Evolutionary conservation across 2,888 invertebrate species (phyloP), one percentile per base, ranked within the genome.

Genomic region (Drosophila setosimentum): DNA sequence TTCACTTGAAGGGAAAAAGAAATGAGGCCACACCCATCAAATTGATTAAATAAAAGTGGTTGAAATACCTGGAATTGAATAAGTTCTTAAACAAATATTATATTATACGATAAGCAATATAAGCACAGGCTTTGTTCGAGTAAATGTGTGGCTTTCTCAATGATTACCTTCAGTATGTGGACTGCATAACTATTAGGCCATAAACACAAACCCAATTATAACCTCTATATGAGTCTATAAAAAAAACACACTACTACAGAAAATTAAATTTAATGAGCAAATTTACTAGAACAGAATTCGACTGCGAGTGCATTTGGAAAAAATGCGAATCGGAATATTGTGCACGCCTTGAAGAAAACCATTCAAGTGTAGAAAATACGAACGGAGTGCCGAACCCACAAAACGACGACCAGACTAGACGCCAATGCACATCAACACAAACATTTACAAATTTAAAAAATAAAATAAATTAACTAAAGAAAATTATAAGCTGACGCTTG

Each of bases 311-410:
- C 87, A 89, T 75, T 84, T 65, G 68, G 63, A 82, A 82, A 75
- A 81, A 62, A 69, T 81, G 78, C 73, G 65, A 75, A 73, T 76
- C 76, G 83, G 80, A 86, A 85, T 88, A 82, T 72, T 76, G 83
- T 73, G 89, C 78, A 83, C 80, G 85, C 85, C 85, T 85, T 85
- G 90, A 90, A 65, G 90, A 90, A 90, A 85, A 83, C 67, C 85
- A 90, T 88, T 85, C 89, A 85, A 86, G 76, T 90, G 89, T 86
- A 73, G 68, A 89, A 70, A 87, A 83, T 68, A 57, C 75, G 55
- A 80, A 51, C 66, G 65, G 59, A 72, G 68, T 79, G 89, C 81
- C 85, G 54, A 76, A 68, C 84, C 90, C 83, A 83, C 82, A 73
- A 71, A 67, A 64, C 55, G 55, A 51, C 55, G 82, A 72, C 59